Base-by-base conservation (phyloP, 2,797 vertebrate species). In the Syndactyla subalaris region DNA sequence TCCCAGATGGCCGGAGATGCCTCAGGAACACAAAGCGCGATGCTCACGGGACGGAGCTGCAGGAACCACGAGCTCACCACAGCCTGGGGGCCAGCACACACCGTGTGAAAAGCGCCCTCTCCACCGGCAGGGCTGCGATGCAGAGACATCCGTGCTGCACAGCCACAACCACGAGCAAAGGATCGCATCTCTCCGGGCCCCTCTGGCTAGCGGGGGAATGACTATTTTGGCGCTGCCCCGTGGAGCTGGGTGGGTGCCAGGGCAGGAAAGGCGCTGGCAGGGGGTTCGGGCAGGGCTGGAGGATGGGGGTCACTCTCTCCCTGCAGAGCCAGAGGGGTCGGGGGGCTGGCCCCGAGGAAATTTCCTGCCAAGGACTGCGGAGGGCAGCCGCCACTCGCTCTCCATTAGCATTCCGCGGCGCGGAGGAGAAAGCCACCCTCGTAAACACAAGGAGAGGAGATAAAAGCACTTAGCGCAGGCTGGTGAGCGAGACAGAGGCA, bases 371-470 rank as follows among this genome's bases (percentile, higher is more conserved):
- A 85, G 93, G 82, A 72, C 95, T 83, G 92, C 43, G 79, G 92
- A 94, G 88, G 86, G 92, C 94, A 94, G 96, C 72, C 81, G 80
- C 77, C 66, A 0, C 91, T 74, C 57, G 16, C 79, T 95, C 71
- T 26, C 62, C 83, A 95, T 96, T 88, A 95, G 93, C 89, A 93
- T 96, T 94, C 94, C 85, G 80, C 79, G 7, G 11, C 34, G 5
- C 34, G 5, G 24, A 87, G 88, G 78, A 95, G 95, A 91, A 65
- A 91, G 72, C 54, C 88, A 23, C 85, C 91, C 91, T 96, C 89
- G 63, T 88, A 94, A 96, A 94, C 94, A 88, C 23, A 7, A 70
- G 93, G 86, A 94, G 78, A 88, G 89, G 79, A 95, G 95, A 95
- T 95, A 92, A 96, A 95, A 96, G 93, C 93, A 70, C 89, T 93